Evolutionary conservation across 2,797 vertebrate genomes (phyloP), one percentile per base, ranked within the genome.

Genomic region (Saxicola maurus): DNA sequence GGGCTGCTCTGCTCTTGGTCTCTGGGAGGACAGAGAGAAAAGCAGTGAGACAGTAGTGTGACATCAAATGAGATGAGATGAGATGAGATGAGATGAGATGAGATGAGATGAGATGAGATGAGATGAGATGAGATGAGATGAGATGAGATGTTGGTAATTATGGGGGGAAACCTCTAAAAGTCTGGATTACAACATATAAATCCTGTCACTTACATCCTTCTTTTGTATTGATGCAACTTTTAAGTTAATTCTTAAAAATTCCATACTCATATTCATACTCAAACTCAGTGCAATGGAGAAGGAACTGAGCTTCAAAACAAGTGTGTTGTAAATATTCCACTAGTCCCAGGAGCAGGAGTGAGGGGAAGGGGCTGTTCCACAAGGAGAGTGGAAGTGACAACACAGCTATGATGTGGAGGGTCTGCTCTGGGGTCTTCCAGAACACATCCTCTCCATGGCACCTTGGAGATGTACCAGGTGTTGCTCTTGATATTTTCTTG

Each of bases 251-350:
- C 49, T 45, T 75, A 23, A 56, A 67, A 85, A 67, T 51, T 52
- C 1, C 3, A 12, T n/a, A 31, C 7, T 48, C 20, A 9, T 43
- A 42, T 42, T 42, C 19, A 20, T 20, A 42, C 19, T 43, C 42
- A 7, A 21, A 43, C 42, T 43, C 35, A 53, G 38, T 13, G 17
- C 4, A 17, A 51, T 30, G 45, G 61, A 66, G n/a, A 20, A 33
- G 53, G 45, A 89, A n/a, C 33, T 38, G 48, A 83, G 27, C 18
- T 1, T 2, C 1, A 1, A 86, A 45, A 7, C 7, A 43, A 71
- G 6, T 6, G 4, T 6, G 4, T 48, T 2, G 1, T 68, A 75
- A 81, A 65, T 48, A 23, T 55, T 49, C 0, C 0, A 2, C 23
- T 57, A 10, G 5, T 51, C 11, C 9, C 25, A 86, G 65, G 6